Percentiles rank a stretch among this genome's conserved stretches.
These are phyloP conservation scores for Octodon degus DNA, from an alignment of 2,113 vertebrate genomes.

Conservation along the genomic window DNA sequence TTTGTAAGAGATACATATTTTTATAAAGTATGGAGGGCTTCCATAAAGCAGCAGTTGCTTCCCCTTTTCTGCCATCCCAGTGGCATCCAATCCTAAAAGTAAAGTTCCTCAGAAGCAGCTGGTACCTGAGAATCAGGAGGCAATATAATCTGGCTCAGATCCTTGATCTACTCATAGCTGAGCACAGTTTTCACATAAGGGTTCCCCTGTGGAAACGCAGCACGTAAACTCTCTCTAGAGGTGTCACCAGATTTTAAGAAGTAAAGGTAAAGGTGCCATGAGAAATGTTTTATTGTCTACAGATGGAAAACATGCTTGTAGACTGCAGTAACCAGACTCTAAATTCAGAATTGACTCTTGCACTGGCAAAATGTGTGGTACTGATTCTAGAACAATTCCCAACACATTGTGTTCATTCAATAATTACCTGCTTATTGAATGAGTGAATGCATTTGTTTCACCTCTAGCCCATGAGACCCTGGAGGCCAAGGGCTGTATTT, in stretches of 20 bases:
- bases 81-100: neutral
- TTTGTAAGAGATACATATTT: neutral
- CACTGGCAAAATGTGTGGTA: neutral
- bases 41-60: neutral
- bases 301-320: conserved; percentile 44
- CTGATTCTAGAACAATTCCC: conserved; percentile 37
- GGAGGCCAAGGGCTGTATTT: neutral
- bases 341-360: conserved; percentile 1
- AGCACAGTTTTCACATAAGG: neutral
- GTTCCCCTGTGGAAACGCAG: neutral
- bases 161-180: neutral
- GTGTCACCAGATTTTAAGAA: conserved; percentile 21
- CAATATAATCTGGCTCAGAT: neutral
- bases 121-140: neutral
- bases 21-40: neutral
- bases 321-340: neutral
- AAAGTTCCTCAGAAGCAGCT: conserved; percentile 20
- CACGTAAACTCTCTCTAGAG: conserved; percentile 38
- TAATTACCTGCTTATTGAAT: neutral
- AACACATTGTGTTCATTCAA: conserved; percentile 1
- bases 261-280: neutral
- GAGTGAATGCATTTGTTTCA: neutral
- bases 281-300: neutral
- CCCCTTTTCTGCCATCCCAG: conserved; percentile 10
- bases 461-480: neutral